Evolutionary conservation across 2,888 invertebrate genomes (phyloP).

Genomic region (Venusia cambrica): DNA sequence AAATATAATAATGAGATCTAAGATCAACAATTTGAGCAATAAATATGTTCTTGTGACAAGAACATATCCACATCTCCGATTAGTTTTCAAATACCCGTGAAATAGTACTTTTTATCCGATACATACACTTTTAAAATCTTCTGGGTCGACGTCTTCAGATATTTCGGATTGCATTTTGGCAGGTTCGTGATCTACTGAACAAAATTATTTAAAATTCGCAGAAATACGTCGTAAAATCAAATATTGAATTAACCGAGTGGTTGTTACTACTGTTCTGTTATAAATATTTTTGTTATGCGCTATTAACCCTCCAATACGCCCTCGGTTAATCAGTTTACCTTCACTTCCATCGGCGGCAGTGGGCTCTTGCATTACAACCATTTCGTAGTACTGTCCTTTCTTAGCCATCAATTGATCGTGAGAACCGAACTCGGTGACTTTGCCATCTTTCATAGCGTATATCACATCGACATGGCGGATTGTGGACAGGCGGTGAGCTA

Average conservation of each 20-base stretch:
- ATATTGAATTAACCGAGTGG: too few relatives aligned
- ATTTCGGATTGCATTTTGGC: conserved; percentile 29
- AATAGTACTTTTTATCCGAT: too few relatives aligned
- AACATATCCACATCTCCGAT: too few relatives aligned
- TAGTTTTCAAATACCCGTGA: too few relatives aligned
- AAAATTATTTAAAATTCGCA: conserved; percentile 5
- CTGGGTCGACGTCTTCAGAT: conserved; percentile 22
- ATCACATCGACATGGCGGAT: conserved; percentile 82
- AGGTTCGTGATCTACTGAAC: conserved; percentile 12
- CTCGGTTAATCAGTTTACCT: conserved; percentile 25
- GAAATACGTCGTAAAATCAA: not conserved
- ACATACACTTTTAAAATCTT: conserved; percentile 19
- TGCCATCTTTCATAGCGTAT: conserved; percentile 79
- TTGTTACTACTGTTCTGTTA: too few relatives aligned
- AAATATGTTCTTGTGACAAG: too few relatives aligned
- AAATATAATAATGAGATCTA: conserved; percentile 2
- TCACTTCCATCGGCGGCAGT: conserved; percentile 21
- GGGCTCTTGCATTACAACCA: conserved; percentile 81
- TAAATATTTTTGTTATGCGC: too few relatives aligned
- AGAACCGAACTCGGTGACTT: conserved; percentile 83
- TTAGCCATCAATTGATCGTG: conserved; percentile 83
- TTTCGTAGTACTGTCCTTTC: conserved; percentile 81
- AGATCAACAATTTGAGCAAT: too few relatives aligned
- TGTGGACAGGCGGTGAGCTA: conserved; percentile 90
- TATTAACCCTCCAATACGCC: too few relatives aligned